phyloP scores from a whole-genome alignment of 2,113 vertebrate genomes.

The Rallus limicola region DNA sequence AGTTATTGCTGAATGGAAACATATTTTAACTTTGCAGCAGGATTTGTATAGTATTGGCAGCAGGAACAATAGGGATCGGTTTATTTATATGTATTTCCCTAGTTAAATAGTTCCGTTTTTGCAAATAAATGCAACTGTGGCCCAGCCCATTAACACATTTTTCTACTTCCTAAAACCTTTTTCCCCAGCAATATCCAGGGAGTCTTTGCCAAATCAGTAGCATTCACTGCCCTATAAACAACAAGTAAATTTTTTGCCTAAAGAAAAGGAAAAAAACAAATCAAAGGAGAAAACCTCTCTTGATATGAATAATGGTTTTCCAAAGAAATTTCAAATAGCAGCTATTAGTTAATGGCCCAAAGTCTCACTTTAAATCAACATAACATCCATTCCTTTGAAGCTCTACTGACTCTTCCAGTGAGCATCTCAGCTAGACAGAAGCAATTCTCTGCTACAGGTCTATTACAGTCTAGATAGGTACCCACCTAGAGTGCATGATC shows the following conservation, averaged over 20 bases:
- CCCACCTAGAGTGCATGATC: not conserved
- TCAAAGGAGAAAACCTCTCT: not conserved
- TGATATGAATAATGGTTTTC: not conserved
- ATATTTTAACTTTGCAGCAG: not conserved
- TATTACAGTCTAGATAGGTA: not conserved
- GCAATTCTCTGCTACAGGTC: not conserved
- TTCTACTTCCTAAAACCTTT: not conserved
- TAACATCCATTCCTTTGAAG: not conserved
- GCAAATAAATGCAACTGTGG: not conserved
- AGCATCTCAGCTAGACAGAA: not conserved
- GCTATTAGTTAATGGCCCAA: not conserved
- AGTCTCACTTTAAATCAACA: not conserved
- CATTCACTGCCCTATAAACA: not conserved
- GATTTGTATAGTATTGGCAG: not conserved
- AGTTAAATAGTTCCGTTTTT: not conserved
- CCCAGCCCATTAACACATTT: not conserved
- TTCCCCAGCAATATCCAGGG: not conserved
- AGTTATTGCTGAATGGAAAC: not conserved
- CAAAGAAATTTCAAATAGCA: not conserved
- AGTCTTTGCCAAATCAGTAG: not conserved
- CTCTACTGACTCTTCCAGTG: not conserved
- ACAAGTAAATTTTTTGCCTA: not conserved
- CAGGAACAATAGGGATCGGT: not conserved
- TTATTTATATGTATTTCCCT: not conserved
- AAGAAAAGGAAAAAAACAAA: not conserved